phyloP scores from a whole-genome alignment of 2,888 invertebrate genomes.

The Archips crataeganus region DNA sequence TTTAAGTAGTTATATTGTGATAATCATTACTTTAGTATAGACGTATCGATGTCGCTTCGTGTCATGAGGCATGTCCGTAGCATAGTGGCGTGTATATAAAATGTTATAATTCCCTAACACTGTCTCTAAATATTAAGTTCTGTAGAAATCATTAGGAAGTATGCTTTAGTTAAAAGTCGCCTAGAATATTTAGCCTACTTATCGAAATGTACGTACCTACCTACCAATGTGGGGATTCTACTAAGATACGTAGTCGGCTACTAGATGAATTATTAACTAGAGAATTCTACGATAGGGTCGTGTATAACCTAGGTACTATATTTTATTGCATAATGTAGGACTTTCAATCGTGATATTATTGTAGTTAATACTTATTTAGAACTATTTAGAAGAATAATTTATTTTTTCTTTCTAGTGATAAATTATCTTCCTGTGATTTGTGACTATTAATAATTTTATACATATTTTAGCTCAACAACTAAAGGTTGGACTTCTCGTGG shows the following conservation, averaged over 20 bases:
- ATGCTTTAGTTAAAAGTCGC: slow-evolving; percentile 64
- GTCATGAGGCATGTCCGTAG: slow-evolving; percentile 49
- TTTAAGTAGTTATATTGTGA: slow-evolving; percentile 77
- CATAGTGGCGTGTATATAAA: slow-evolving; percentile 35
- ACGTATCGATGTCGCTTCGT: slow-evolving; percentile 61
- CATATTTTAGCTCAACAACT: slow-evolving; percentile 76
- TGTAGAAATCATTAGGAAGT: slow-evolving; percentile 49
- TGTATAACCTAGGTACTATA: slow-evolving; percentile 36
- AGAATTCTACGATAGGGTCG: slow-evolving; percentile 41
- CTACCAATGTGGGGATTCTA: slow-evolving; percentile 55
- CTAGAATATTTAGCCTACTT: slow-evolving; percentile 70
- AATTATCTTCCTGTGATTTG: slow-evolving; percentile 81
- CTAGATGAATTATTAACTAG: slow-evolving; percentile 36
- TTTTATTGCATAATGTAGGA: slow-evolving; percentile 51
- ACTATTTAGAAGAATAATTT: slow-evolving; percentile 61
- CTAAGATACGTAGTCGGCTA: slow-evolving; percentile 25
- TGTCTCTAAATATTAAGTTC: slow-evolving; percentile 36
- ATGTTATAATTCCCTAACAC: slow-evolving; percentile 35
- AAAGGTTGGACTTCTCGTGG: slow-evolving; percentile 74
- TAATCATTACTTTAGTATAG: slow-evolving; percentile 66
- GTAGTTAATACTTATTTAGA: slow-evolving; percentile 58
- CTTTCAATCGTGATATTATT: slow-evolving; percentile 75
- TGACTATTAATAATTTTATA: slow-evolving; percentile 82
- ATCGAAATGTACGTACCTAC: slow-evolving; percentile 49
- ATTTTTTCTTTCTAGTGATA: slow-evolving; percentile 71